Evolutionary conservation across 1,140 invertebrate genomes (phyloP).

Genomic region (Panulirus ornatus): DNA sequence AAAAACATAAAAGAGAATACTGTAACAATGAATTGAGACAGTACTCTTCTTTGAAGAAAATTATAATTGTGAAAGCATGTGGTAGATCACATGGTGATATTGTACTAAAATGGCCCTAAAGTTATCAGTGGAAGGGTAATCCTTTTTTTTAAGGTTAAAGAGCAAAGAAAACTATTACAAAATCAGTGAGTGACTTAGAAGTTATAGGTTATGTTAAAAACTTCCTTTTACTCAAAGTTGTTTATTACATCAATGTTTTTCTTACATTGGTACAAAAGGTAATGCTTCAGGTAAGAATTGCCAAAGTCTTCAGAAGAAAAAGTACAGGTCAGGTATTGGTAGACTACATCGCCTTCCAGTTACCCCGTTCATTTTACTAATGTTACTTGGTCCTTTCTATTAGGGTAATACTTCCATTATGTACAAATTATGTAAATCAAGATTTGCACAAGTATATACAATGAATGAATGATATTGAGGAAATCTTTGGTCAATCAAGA

Average conservation of each 20-base stretch:
- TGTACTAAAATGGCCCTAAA: no score
- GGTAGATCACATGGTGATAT: no score
- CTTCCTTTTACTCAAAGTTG: conserved; percentile 59
- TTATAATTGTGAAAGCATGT: no score
- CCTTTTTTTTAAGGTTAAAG: no score
- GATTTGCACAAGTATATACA: conserved; percentile 71
- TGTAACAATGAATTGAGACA: no score
- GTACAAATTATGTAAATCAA: conserved; percentile 69
- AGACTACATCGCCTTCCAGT: conserved; percentile 54
- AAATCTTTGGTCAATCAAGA: conserved; percentile 73
- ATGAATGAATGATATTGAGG: conserved; percentile 68
- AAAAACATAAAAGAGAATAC: no score
- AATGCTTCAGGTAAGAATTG: conserved; percentile 70
- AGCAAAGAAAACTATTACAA: neutral
- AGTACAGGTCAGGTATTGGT: conserved; percentile 65
- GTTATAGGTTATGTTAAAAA: conserved; percentile 34
- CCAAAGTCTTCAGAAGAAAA: conserved; percentile 59
- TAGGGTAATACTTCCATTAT: conserved; percentile 68
- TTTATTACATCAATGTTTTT: conserved; percentile 73
- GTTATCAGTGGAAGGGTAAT: no score
- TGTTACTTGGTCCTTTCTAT: conserved; percentile 73
- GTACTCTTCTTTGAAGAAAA: no score
- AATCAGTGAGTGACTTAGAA: neutral
- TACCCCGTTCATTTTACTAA: conserved; percentile 63
- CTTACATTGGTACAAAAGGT: conserved; percentile 74